Percentiles rank a stretch among this genome's conserved stretches.
Conservation (phyloP, 1,140 invertebrate species). For the Drosophila tropicalis region DNA sequence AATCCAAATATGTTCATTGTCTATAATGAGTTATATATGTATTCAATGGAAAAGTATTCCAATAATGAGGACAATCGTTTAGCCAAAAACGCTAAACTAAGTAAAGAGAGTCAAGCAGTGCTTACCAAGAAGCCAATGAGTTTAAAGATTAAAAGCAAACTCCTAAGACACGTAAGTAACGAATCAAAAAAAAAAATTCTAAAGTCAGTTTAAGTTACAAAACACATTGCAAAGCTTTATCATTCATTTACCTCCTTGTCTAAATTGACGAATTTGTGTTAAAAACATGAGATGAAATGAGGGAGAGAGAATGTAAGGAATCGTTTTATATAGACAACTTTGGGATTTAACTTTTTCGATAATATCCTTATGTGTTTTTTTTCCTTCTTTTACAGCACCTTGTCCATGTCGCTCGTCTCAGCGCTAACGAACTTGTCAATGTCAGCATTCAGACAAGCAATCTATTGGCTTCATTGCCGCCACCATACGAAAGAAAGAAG, state of each 20-base stretch:
- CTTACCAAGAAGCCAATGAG: not conserved
- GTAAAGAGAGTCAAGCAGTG: not conserved
- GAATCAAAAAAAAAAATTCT: not conserved
- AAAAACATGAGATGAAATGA: too few relatives aligned
- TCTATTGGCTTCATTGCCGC: constrained; percentile 86
- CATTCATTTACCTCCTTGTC: too few relatives aligned
- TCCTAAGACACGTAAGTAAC: constrained; percentile 31
- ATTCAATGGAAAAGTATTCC: constrained; percentile 84
- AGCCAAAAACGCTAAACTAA: not conserved
- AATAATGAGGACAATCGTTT: not conserved
- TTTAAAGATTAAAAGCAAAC: constrained; percentile 13
- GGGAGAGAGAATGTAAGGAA: too few relatives aligned
- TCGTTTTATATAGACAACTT: not conserved
- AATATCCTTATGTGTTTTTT: constrained; percentile 44
- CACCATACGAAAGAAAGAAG: constrained; percentile 86
- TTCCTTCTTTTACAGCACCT: constrained; percentile 86
- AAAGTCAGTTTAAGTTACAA: too few relatives aligned
- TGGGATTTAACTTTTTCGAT: constrained; percentile 9
- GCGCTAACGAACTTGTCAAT: constrained; percentile 86
- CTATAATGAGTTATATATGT: constrained; percentile 86
- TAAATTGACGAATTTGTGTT: too few relatives aligned
- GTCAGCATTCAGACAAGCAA: constrained; percentile 88
- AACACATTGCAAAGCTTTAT: too few relatives aligned
- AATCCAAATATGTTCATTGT: constrained; percentile 86
- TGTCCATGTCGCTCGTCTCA: constrained; percentile 85